Conservation (phyloP, 1,140 invertebrate species). For the Acromyrmex heyeri region DNA sequence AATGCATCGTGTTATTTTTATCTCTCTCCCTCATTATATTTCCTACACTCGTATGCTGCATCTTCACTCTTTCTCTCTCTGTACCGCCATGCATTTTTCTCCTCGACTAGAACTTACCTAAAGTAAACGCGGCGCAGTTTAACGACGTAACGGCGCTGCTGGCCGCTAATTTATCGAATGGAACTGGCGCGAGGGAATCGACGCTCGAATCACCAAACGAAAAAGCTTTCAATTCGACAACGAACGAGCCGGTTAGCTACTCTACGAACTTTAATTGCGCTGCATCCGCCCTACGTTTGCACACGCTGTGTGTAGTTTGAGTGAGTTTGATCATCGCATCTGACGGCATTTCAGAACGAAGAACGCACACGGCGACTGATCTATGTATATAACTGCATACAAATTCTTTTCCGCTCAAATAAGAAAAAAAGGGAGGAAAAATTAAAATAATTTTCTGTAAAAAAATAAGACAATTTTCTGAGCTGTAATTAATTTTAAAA, state of each 20-base stretch:
- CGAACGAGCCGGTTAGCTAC: slow-evolving; percentile 55
- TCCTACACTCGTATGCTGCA: background rate
- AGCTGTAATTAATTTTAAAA: background rate
- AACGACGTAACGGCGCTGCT: slow-evolving; percentile 58
- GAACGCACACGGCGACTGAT: background rate
- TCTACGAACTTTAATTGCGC: slow-evolving; percentile 60
- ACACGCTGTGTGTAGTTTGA: slow-evolving; percentile 34
- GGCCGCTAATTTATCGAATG: slow-evolving; percentile 68
- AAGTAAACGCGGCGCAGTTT: slow-evolving; percentile 45
- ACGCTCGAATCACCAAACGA: slow-evolving; percentile 39
- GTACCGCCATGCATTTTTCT: slow-evolving; percentile 22
- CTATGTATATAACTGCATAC: background rate
- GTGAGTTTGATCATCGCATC: slow-evolving; percentile 38
- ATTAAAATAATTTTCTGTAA: background rate
- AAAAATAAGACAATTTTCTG: background rate
- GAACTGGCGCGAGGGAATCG: slow-evolving; percentile 54
- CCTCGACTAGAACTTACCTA: slow-evolving; percentile 29
- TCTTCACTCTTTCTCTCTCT: background rate
- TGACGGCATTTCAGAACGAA: slow-evolving; percentile 13
- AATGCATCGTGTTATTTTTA: slow-evolving; percentile 49
- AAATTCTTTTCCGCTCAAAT: background rate
- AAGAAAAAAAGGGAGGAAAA: background rate
- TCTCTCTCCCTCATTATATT: slow-evolving; percentile 2
- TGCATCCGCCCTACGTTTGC: slow-evolving; percentile 41
- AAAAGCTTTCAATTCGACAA: slow-evolving; percentile 62